Evolutionary conservation across 2,888 invertebrate genomes (phyloP).

Genomic region (Tethea ocularis): DNA sequence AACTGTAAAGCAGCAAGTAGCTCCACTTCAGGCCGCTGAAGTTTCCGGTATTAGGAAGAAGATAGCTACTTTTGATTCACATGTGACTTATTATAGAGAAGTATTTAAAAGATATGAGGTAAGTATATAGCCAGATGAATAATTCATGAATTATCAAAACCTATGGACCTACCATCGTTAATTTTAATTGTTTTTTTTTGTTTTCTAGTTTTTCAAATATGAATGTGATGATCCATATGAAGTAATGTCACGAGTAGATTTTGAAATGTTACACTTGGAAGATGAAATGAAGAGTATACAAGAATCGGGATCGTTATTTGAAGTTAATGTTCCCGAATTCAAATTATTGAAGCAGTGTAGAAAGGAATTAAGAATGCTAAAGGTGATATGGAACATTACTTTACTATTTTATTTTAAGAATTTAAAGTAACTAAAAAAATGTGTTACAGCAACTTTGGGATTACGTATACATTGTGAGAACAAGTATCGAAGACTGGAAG

Average conservation of each 20-base stretch:
- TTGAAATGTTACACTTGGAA: slow-evolving; percentile 91
- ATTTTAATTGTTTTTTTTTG: slow-evolving; percentile 6
- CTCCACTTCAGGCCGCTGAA: slow-evolving; percentile 96
- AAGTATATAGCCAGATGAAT: slow-evolving; percentile 16
- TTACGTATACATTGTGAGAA: slow-evolving; percentile 94
- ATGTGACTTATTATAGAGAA: slow-evolving; percentile 93
- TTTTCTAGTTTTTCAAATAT: slow-evolving; percentile 86
- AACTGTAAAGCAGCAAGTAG: slow-evolving; percentile 96
- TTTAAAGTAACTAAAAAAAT: background rate
- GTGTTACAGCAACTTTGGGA: slow-evolving; percentile 95
- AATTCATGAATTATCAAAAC: background rate
- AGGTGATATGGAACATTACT: slow-evolving; percentile 79
- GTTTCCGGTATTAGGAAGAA: slow-evolving; percentile 95
- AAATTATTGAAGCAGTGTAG: slow-evolving; percentile 96
- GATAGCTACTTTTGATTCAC: slow-evolving; percentile 92
- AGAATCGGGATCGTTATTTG: slow-evolving; percentile 96
- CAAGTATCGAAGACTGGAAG: slow-evolving; percentile 98
- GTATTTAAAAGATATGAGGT: slow-evolving; percentile 90
- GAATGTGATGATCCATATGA: slow-evolving; percentile 89
- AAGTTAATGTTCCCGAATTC: slow-evolving; percentile 97
- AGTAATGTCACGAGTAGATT: slow-evolving; percentile 90
- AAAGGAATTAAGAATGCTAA: slow-evolving; percentile 93
- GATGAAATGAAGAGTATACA: slow-evolving; percentile 93
- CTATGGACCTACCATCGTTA: background rate
- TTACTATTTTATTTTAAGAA: background rate